Percentiles rank a stretch among this genome's conserved stretches.
These are phyloP conservation scores for Scarus forsteni DNA, from an alignment of 2,797 vertebrate species.

Conservation along the genomic window DNA sequence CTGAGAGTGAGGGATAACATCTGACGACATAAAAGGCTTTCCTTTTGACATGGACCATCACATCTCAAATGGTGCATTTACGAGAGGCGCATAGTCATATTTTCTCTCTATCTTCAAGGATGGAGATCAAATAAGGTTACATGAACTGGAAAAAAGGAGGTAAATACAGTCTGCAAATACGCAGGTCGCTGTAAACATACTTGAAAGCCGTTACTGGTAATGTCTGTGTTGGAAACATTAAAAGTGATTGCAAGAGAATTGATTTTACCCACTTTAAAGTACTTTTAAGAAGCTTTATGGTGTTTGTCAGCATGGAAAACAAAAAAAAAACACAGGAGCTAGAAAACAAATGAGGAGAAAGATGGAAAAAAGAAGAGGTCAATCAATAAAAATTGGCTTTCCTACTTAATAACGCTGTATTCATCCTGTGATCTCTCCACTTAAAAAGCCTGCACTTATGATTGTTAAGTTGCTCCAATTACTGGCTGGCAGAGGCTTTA, in stretches of 20 bases:
- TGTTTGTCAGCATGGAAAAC: conserved; percentile 7
- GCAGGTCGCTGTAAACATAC: no score
- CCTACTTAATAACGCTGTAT: conserved; percentile 56
- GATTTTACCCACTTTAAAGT: conserved; percentile 8
- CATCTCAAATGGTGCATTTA: no score
- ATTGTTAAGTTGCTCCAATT: conserved; percentile 77
- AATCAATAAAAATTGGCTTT: conserved; percentile 61
- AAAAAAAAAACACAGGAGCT: conserved; percentile 2
- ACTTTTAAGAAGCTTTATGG: background rate
- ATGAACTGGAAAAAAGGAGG: background rate
- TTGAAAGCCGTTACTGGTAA: no score
- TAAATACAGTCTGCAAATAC: background rate
- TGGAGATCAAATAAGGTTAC: no score
- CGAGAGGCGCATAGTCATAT: no score
- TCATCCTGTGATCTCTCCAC: conserved; percentile 40
- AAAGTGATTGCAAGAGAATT: background rate
- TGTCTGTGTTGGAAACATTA: no score
- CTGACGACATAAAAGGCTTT: no score
- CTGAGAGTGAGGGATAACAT: no score
- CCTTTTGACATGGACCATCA: no score
- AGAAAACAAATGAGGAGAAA: conserved; percentile 6
- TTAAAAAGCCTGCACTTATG: conserved; percentile 66
- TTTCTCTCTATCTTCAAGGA: no score
- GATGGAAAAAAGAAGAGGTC: conserved; percentile 11
- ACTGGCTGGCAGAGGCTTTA: conserved; percentile 67